Conservation (phyloP, 2,113 vertebrate genomes). For the Aphelocoma coerulescens region DNA sequence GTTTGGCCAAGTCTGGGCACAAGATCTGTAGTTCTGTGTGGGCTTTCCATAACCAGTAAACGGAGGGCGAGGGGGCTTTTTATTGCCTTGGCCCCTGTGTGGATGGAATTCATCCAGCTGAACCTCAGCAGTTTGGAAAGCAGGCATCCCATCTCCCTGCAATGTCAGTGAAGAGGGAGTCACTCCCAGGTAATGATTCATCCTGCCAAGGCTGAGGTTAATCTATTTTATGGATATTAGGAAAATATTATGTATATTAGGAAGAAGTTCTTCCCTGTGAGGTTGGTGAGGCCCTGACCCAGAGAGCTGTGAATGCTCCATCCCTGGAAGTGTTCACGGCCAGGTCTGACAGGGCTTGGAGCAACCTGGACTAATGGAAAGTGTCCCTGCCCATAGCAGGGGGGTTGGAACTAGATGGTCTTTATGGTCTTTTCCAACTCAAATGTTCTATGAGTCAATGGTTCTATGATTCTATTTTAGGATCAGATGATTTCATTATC, state of each 20-base stretch:
- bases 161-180: background rate
- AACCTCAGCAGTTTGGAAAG: background rate
- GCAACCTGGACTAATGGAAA: background rate
- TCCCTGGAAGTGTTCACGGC: background rate
- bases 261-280: background rate
- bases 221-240: background rate
- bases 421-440: background rate
- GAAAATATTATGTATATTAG: background rate
- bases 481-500: background rate
- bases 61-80: background rate
- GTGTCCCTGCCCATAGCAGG: background rate
- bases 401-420: background rate
- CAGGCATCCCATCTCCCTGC: fast-evolving
- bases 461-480: background rate
- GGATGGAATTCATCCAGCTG: background rate
- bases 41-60: background rate
- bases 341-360: background rate
- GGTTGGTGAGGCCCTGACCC: background rate
- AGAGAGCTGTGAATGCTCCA: background rate
- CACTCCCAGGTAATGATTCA: background rate
- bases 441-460: background rate
- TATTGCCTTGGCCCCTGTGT: background rate
- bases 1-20: background rate
- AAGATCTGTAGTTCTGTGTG: background rate
- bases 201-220: background rate